Evolutionary conservation across 2,888 invertebrate species (phyloP).

Genomic region (Cyaniris semiargus): DNA sequence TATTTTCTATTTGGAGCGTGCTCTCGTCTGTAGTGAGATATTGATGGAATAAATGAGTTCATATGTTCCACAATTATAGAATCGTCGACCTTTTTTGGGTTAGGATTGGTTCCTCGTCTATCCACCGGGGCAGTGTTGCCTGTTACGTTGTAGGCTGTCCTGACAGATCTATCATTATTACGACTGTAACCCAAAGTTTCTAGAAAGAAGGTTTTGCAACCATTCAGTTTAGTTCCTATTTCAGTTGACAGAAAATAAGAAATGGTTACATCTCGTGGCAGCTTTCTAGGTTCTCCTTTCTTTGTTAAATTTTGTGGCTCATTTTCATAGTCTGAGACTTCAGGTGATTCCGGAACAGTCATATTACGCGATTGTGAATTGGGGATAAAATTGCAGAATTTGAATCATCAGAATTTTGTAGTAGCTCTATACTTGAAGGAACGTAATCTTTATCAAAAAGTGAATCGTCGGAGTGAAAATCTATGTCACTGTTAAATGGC

Average conservation of each 20-base stretch:
- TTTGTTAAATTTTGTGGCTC: no score
- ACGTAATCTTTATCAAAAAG: no score
- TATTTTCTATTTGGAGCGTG: constrained; percentile 22
- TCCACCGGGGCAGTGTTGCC: background rate
- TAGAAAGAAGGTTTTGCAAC: constrained; percentile 5
- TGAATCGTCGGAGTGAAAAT: no score
- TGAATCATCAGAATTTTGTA: no score
- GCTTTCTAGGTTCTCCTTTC: no score
- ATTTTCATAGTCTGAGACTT: background rate
- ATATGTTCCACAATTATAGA: constrained; percentile 18
- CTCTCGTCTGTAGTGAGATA: constrained; percentile 6
- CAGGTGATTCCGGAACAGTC: background rate
- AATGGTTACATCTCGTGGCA: no score
- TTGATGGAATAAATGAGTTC: constrained; percentile 24
- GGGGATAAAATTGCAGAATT: no score
- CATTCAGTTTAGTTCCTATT: background rate
- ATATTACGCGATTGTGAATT: background rate
- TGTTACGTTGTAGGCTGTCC: background rate
- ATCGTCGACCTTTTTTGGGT: constrained; percentile 12
- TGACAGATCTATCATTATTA: constrained; percentile 4
- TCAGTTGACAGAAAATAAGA: no score
- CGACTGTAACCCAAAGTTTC: constrained; percentile 1
- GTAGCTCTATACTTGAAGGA: no score
- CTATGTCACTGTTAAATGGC: no score
- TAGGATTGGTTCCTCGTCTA: background rate